phyloP scores from a whole-genome alignment of 1,140 invertebrate species.

The Eufriesea mexicana region DNA sequence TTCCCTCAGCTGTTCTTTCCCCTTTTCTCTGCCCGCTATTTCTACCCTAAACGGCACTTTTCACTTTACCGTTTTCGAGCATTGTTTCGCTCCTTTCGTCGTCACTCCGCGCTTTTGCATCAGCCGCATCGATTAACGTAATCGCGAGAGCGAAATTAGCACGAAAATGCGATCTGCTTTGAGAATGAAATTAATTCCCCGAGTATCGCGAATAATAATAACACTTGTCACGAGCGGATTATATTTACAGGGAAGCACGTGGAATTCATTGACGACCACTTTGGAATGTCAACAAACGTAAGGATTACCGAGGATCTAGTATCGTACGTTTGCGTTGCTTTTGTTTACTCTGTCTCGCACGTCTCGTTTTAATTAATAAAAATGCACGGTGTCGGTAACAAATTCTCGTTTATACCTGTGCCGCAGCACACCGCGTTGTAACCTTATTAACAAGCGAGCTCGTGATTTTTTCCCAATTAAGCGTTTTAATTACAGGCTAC shows the following conservation, averaged over 20 bases:
- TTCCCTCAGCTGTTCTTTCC: too few species aligned
- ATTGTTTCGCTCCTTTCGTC: too few species aligned
- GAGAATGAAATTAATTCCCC: too few species aligned
- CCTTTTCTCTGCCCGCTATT: too few species aligned
- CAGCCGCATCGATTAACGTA: too few species aligned
- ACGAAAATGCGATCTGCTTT: too few species aligned
- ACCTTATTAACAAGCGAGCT: background rate
- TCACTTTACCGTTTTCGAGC: background rate
- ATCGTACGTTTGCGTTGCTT: too few species aligned
- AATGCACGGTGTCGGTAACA: background rate
- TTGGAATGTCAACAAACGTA: background rate
- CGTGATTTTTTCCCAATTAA: constrained; percentile 30
- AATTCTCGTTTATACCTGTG: background rate
- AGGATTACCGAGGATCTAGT: too few species aligned
- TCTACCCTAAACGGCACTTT: background rate
- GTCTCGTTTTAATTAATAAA: constrained; percentile 15
- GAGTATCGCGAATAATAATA: too few species aligned
- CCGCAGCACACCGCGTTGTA: background rate
- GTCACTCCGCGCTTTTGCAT: too few species aligned
- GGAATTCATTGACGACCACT: background rate
- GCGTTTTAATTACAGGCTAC: constrained; percentile 5
- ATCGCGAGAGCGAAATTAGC: too few species aligned
- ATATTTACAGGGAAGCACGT: background rate
- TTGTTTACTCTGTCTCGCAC: background rate
- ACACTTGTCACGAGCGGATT: too few species aligned